These are phyloP conservation scores for Linurgus olivaceus DNA, from an alignment of 2,797 vertebrate species.

Conservation along the genomic window DNA sequence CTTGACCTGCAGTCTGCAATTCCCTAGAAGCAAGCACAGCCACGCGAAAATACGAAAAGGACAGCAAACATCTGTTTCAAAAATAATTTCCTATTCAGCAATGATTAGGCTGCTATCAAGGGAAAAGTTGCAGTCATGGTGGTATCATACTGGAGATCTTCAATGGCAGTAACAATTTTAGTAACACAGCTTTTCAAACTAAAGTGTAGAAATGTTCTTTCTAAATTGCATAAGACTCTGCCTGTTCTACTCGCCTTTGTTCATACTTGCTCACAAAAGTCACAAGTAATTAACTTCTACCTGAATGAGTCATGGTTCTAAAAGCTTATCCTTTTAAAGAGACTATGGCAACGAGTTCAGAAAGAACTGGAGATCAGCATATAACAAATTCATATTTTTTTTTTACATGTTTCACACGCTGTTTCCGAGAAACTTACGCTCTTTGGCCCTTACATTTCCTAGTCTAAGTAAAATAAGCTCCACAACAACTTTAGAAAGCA, in stretches of 20 bases:
- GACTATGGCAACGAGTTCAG: not conserved
- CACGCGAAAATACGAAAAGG: not conserved
- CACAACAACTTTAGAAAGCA: not conserved
- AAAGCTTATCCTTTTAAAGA: conserved; percentile 19
- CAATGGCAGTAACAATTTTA: conserved; percentile 25
- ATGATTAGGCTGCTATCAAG: not conserved
- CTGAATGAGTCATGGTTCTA: conserved; percentile 33
- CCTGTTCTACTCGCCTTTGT: conserved; percentile 21
- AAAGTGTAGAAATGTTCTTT: conserved; percentile 19
- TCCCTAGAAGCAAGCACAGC: not conserved
- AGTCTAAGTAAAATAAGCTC: not conserved
- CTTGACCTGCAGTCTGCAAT: not conserved
- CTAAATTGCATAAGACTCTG: conserved; percentile 1
- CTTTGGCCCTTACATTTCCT: not conserved
- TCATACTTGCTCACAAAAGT: conserved; percentile 18
- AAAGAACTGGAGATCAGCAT: not conserved
- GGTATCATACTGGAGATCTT: not conserved
- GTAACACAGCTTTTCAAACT: conserved; percentile 14
- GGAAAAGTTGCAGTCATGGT: not conserved
- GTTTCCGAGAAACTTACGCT: not conserved
- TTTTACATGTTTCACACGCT: not conserved
- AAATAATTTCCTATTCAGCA: not conserved
- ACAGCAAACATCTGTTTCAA: conserved; percentile 3
- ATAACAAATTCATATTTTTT: not conserved
- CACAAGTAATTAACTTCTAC: conserved; percentile 8